These are phyloP conservation scores for Lymantria monacha DNA, from an alignment of 2,888 invertebrate species.

Conservation along the genomic window DNA sequence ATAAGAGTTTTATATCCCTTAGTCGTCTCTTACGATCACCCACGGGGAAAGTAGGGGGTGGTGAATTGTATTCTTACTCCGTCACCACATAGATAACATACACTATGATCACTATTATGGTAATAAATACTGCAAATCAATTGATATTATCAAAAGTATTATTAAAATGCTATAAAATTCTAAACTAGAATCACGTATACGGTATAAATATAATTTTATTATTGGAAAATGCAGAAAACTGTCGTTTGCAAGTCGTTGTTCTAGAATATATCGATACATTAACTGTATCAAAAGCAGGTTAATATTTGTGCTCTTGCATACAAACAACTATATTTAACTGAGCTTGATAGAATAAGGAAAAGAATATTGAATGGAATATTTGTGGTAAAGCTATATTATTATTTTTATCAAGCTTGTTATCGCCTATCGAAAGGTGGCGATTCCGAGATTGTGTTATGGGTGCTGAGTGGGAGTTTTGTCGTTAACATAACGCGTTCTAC, in stretches of 20 bases:
- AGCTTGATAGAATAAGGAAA: background rate
- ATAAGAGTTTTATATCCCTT: too few relatives aligned
- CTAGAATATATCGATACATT: conserved; percentile 5
- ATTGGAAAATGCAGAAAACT: conserved; percentile 4
- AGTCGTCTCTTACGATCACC: too few relatives aligned
- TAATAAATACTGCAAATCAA: background rate
- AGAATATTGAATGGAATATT: background rate
- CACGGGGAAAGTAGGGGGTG: too few relatives aligned
- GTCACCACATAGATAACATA: too few relatives aligned
- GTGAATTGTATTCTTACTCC: too few relatives aligned
- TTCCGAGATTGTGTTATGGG: too few relatives aligned
- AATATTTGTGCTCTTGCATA: background rate
- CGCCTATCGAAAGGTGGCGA: too few relatives aligned
- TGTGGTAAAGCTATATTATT: background rate
- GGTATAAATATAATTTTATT: conserved; percentile 4
- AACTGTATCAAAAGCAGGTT: background rate
- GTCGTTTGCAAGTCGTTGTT: conserved; percentile 21
- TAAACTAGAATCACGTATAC: background rate
- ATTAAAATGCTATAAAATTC: background rate
- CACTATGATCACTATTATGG: too few relatives aligned
- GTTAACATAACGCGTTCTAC: too few relatives aligned
- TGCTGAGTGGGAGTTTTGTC: too few relatives aligned
- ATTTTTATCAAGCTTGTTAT: too few relatives aligned
- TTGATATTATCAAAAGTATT: background rate
- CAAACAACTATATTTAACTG: background rate